These are phyloP conservation scores for Conger conger DNA, from an alignment of 2,113 vertebrate species.

Conservation along the genomic window DNA sequence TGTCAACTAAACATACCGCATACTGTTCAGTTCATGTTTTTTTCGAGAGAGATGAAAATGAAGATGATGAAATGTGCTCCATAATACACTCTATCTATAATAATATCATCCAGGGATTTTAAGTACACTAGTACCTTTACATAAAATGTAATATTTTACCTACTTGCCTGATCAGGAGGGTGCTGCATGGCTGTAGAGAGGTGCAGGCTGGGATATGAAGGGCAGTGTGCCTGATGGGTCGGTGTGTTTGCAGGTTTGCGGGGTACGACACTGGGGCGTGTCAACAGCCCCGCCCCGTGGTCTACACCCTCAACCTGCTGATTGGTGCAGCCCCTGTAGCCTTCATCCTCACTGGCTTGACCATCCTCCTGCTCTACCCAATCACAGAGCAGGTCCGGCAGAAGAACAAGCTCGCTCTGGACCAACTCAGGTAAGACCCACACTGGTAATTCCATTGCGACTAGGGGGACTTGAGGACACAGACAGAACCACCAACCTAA, in stretches of 20 bases:
- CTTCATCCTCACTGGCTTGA: slow-evolving; percentile 82
- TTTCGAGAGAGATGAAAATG: too few relatives aligned
- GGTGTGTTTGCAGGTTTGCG: slow-evolving; percentile 73
- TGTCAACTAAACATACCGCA: too few relatives aligned
- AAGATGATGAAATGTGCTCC: too few relatives aligned
- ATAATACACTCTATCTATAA: too few relatives aligned
- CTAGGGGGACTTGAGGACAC: too few relatives aligned
- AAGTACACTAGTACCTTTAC: too few relatives aligned
- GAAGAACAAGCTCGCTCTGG: slow-evolving; percentile 72
- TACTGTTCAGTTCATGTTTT: too few relatives aligned
- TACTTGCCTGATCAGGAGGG: background rate
- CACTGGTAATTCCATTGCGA: background rate
- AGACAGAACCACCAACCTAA: too few relatives aligned
- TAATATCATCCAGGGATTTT: too few relatives aligned
- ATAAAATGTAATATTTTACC: too few relatives aligned
- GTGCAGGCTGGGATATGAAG: background rate
- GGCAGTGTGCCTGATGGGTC: slow-evolving; percentile 20
- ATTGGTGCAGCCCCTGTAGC: slow-evolving; percentile 83
- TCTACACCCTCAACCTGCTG: slow-evolving; percentile 86
- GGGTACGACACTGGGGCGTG: slow-evolving; percentile 85
- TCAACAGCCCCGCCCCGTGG: slow-evolving; percentile 77
- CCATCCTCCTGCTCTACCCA: slow-evolving; percentile 84
- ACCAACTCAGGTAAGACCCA: slow-evolving; percentile 74
- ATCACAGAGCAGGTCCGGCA: slow-evolving; percentile 78
- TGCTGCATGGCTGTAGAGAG: background rate